A percentile compares a stretch with the other conserved stretches of the same genome.
Evolutionary conservation across 2,113 vertebrate genomes (phyloP).

Genomic region (Todiramphus saurophagus): DNA sequence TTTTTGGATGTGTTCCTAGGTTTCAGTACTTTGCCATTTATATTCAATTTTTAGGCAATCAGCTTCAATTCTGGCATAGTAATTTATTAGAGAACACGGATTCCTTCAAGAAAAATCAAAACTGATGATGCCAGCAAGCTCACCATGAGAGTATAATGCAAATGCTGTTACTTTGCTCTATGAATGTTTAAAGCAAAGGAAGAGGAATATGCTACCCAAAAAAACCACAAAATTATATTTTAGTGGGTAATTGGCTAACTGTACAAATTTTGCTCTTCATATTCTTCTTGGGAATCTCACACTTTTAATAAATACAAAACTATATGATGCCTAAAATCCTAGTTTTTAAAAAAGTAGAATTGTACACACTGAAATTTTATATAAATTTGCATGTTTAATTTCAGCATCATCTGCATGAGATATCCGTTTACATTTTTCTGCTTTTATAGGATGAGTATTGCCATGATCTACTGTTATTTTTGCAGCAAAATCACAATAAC

Average conservation of each 20-base stretch:
- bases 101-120: constrained; percentile 39
- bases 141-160: not conserved
- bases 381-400: not conserved
- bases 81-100: constrained; percentile 44
- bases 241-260: not conserved
- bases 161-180: not conserved
- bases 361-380: not conserved
- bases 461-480: not conserved
- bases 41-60: constrained; percentile 54
- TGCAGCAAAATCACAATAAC: not conserved
- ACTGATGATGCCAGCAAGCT: constrained; percentile 41
- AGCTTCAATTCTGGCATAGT: constrained; percentile 28
- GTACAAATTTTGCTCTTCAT: not conserved
- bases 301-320: not conserved
- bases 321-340: not conserved
- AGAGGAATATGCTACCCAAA: not conserved
- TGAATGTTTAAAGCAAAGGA: not conserved
- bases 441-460: not conserved
- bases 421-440: not conserved
- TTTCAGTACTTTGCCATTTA: constrained; percentile 61
- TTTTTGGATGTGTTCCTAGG: constrained; percentile 38
- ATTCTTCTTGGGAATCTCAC: not conserved
- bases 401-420: not conserved
- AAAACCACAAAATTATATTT: not conserved
- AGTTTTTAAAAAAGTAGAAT: not conserved